Evolutionary conservation across 2,797 vertebrate species (phyloP).

Genomic region (Schizopygopsis pylzovi): DNA sequence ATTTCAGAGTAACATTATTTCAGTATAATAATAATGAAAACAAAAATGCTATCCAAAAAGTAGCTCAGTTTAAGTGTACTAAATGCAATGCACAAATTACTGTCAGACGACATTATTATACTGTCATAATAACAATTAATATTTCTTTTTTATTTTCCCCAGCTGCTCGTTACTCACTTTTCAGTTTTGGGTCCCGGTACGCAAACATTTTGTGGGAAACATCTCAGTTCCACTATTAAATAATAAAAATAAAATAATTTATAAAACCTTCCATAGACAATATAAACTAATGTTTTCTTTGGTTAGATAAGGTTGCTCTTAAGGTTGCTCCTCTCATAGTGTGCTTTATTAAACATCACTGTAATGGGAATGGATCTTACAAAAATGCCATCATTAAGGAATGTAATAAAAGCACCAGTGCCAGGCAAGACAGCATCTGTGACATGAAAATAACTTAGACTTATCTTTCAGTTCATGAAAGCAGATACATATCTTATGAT

Average conservation of each 20-base stretch:
- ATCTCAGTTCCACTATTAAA: slow-evolving; percentile 22
- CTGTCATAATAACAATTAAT: slow-evolving; percentile 73
- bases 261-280: not conserved
- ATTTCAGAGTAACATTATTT: not conserved
- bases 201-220: slow-evolving; percentile 69
- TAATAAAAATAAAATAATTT: too few species aligned
- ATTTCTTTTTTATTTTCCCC: slow-evolving; percentile 71
- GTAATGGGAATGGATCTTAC: slow-evolving; percentile 12
- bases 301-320: slow-evolving; percentile 48
- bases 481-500: not conserved
- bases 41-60: not conserved
- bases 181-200: slow-evolving; percentile 66
- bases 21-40: not conserved
- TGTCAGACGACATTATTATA: slow-evolving; percentile 68
- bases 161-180: slow-evolving; percentile 76
- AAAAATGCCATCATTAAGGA: not conserved
- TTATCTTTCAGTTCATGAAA: not conserved
- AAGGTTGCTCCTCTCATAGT: slow-evolving; percentile 55
- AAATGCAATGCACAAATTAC: slow-evolving; percentile 41
- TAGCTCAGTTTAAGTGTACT: slow-evolving; percentile 2
- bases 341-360: slow-evolving; percentile 69
- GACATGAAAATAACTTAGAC: not conserved
- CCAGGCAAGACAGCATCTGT: not conserved
- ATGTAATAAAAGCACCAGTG: not conserved
- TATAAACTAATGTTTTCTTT: slow-evolving; percentile 19